phyloP scores from a whole-genome alignment of 2,888 invertebrate genomes.

The Helleia helle region DNA sequence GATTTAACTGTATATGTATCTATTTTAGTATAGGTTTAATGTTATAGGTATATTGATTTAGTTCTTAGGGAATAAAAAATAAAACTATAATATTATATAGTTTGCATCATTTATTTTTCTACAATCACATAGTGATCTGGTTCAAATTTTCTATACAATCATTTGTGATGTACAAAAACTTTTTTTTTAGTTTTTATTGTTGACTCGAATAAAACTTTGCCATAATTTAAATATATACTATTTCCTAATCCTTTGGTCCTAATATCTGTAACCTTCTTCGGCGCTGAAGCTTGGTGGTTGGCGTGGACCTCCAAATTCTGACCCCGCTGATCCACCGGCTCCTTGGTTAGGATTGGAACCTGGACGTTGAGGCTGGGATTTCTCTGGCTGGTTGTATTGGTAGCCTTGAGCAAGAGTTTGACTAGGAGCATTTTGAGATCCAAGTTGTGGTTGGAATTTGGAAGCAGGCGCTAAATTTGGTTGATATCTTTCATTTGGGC shows the following conservation, averaged over 20 bases:
- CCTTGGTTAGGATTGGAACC: slow-evolving; percentile 11
- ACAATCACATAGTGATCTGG: slow-evolving; percentile 24
- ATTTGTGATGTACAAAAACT: slow-evolving; percentile 20
- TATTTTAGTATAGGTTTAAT: no score
- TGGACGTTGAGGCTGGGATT: neutral
- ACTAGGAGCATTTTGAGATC: neutral
- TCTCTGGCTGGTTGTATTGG: neutral
- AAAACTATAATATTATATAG: no score
- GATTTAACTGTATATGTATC: no score
- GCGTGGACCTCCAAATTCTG: slow-evolving; percentile 46
- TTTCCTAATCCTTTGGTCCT: slow-evolving; percentile 30
- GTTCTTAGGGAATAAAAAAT: no score
- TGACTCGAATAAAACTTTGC: slow-evolving; percentile 14
- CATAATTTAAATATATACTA: slow-evolving; percentile 14
- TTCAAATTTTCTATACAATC: slow-evolving; percentile 19
- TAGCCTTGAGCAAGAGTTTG: slow-evolving; percentile 3
- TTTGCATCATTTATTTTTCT: slow-evolving; percentile 9
- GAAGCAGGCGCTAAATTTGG: slow-evolving; percentile 1
- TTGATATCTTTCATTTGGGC: neutral
- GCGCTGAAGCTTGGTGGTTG: slow-evolving; percentile 59
- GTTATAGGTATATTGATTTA: no score
- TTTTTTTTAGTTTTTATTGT: slow-evolving; percentile 21
- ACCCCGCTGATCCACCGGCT: slow-evolving; percentile 38
- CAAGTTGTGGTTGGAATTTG: neutral
- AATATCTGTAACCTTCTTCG: slow-evolving; percentile 64